These are phyloP conservation scores for Axea sp. DNA, from an alignment of 2,888 invertebrate genomes.

Conservation along the genomic window DNA sequence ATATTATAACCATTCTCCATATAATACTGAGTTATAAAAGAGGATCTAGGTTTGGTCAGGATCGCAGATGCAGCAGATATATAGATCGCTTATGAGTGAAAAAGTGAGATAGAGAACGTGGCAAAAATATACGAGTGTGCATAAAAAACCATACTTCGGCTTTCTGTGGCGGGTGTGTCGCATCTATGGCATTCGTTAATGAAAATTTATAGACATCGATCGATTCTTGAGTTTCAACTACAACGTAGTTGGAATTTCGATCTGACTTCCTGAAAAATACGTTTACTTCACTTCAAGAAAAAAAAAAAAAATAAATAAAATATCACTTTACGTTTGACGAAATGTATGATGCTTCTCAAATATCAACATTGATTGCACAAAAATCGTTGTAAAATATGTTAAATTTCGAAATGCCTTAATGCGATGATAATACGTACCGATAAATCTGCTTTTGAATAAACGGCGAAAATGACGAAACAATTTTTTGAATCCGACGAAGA, in stretches of 20 bases:
- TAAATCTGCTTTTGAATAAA: neutral
- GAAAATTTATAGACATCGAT: slow-evolving; percentile 67
- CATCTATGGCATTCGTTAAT: slow-evolving; percentile 57
- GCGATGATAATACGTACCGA: slow-evolving; percentile 5
- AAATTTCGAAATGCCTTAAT: neutral
- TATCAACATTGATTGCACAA: slow-evolving; percentile 12
- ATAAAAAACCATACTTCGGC: slow-evolving; percentile 46
- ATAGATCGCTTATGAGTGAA: slow-evolving; percentile 47
- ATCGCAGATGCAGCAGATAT: slow-evolving; percentile 48
- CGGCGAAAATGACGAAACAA: neutral
- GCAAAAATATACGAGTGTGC: slow-evolving; percentile 46
- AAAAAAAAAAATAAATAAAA: no score
- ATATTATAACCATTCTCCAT: slow-evolving; percentile 54
- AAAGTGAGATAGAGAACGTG: neutral
- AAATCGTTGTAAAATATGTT: no score
- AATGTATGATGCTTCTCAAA: slow-evolving; percentile 9
- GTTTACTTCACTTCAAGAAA: no score
- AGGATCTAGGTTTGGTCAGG: slow-evolving; percentile 51
- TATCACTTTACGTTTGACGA: slow-evolving; percentile 25
- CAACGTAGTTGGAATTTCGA: slow-evolving; percentile 39
- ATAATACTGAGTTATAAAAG: slow-evolving; percentile 52
- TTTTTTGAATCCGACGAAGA: neutral
- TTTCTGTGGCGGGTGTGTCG: slow-evolving; percentile 46
- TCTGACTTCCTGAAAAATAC: slow-evolving; percentile 16
- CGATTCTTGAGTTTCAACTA: slow-evolving; percentile 54